Base-by-base conservation (phyloP, 2,888 invertebrate genomes). In the Ormyrus nitidulus region DNA sequence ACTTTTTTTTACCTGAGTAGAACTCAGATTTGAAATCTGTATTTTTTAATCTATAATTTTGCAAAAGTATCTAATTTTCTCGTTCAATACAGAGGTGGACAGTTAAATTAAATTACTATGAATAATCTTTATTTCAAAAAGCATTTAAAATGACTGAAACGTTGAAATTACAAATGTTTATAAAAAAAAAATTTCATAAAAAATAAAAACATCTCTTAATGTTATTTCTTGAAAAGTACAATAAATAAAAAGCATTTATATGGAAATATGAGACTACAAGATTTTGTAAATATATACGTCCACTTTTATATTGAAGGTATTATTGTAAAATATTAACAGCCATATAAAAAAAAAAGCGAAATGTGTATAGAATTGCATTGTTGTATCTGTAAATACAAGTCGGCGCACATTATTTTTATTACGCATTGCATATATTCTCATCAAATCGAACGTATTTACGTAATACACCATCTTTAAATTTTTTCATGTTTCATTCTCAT, bases 351-450 rank as follows among this genome's bases (percentile, higher is more conserved):
- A 68, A 6, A 59, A 59, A 11, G 59, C n/a, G 19, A 58, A 49
- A 48, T 3, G 34, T 51, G 6, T 34, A 13, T 68, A 48, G 6
- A 73, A 65, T 61, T 53, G 44, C 58, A 53, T 64, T 74, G 58
- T 71, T 68, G 10, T 69, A 8, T 58, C 19, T 78, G 69, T 74
- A 74, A 6, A 74, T 79, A 79, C 6, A 9, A 61, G 48, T 44
- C n/a, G 19, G 49, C 48, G 70, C 59, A 75, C 61, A 70, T 75
- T 71, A 54, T 11, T 73, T 64, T 71, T 53, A 51, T 58, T 11
- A 19, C 44, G 46, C 46, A 51, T 69, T 10, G 53, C n/a, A 48
- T 70, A 61, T 51, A 68, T 68, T 73, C 54, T 71, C 73, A 78
- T 62, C 34, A 54, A 54, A 2, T 59, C 53, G n/a, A 62, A 54